Evolutionary conservation across 2,888 invertebrate species (phyloP), one percentile per base, ranked within the genome.

Genomic region (Pterobdella sp.): DNA sequence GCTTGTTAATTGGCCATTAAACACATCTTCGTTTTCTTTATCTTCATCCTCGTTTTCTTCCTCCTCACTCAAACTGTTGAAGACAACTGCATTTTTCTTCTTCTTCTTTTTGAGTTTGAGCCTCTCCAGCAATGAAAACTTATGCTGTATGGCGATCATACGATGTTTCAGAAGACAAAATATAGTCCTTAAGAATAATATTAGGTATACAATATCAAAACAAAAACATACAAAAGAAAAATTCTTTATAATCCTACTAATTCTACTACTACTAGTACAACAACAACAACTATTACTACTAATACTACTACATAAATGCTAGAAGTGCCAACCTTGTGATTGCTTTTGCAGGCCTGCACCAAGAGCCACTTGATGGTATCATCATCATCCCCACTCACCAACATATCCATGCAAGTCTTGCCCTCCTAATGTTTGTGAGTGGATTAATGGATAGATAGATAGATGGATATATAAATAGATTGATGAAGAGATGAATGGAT

Each of bases 361-460:
- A 34, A n/a, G 4, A 37, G 1, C 35, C 36, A 37, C 37, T 35
- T 34, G 14, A 37, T 14, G n/a, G 22, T 36, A 4, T 3, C 32
- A 34, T 67, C 66, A 66, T 66, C 66, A 66, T 34, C 66, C 3
- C 34, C 66, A 32, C 34, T 37, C 26, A 4, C 60, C 67, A 67
- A 7, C 37, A 36, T 67, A 2, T 65, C 60, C 4, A 56, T 56
- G n/a, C 60, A 56, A n/a, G 14, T 56, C 7, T n/a, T 7, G 26
- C 60, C 60, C n/a, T n/a, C n/a, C n/a, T n/a, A n/a, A n/a, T n/a
- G n/a, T 4, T 56, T 7, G n/a, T 56, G 60, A 26, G n/a, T 56
- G 60, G 60, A 42, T 14, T 7, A 42, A 14, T 7, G 7, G 60
- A 56, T 56, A 56, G 26, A 56, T 56, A 22, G 4, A 56, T 7